Conservation (phyloP, 2,888 invertebrate species). For the Piscicola geometra region DNA sequence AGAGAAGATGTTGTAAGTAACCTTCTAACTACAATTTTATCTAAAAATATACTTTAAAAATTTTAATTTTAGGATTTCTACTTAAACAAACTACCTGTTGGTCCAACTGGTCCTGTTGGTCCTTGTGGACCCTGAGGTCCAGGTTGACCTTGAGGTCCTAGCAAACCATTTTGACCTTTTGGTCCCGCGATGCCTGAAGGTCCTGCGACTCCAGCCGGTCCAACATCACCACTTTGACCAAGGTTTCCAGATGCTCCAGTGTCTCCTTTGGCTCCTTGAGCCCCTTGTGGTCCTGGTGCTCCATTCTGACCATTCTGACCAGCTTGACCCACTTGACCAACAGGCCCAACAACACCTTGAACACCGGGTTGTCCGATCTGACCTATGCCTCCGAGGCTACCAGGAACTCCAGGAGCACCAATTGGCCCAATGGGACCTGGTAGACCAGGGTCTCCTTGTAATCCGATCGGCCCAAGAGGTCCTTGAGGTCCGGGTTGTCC, state of each 20-base stretch:
- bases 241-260: conserved; percentile 28
- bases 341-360: conserved; percentile 27
- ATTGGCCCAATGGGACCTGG: conserved; percentile 34
- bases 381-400: conserved; percentile 18
- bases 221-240: conserved; percentile 39
- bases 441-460: conserved; percentile 32
- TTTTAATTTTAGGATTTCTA: background rate
- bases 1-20: background rate
- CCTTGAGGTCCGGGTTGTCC: conserved; percentile 45
- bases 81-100: conserved; percentile 22
- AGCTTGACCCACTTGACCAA: conserved; percentile 30
- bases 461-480: conserved; percentile 21
- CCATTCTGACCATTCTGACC: conserved; percentile 32
- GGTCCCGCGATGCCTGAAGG: conserved; percentile 27
- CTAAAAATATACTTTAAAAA: background rate
- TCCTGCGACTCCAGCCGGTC: conserved; percentile 37
- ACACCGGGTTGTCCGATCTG: conserved; percentile 21
- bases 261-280: background rate
- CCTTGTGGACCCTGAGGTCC: conserved; percentile 32
- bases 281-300: conserved; percentile 30
- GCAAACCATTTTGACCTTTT: conserved; percentile 40
- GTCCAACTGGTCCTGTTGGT: conserved; percentile 39
- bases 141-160: conserved; percentile 41
- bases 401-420: conserved; percentile 33
- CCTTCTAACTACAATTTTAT: background rate